Evolutionary conservation across 2,113 vertebrate species (phyloP).

Genomic region (Podarcis muralis): DNA sequence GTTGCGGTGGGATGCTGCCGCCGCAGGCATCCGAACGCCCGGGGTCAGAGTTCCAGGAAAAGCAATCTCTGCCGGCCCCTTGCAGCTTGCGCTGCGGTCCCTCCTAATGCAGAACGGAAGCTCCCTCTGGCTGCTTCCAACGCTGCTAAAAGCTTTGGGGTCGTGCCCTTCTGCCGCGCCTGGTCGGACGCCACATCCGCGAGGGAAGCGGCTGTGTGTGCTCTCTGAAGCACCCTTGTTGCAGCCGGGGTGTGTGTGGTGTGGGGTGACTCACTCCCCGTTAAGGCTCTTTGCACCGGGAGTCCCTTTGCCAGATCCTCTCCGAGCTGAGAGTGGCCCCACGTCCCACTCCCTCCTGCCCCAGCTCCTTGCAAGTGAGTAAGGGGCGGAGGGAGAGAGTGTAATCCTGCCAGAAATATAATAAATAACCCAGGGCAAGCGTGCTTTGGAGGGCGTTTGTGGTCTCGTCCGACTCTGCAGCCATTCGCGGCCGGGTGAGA

Average conservation of each 20-base stretch:
- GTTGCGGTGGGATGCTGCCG: neutral
- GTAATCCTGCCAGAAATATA: conserved; percentile 51
- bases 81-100: neutral
- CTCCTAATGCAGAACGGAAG: conserved; percentile 4
- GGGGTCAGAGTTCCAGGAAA: neutral
- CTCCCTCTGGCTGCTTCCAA: neutral
- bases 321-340: conserved; percentile 23
- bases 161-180: neutral
- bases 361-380: neutral
- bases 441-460: conserved; percentile 59
- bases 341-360: neutral
- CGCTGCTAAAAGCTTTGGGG: conserved; percentile 8
- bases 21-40: neutral
- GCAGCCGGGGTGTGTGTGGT: neutral
- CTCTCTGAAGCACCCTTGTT: neutral
- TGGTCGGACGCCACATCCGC: neutral
- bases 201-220: neutral
- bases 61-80: neutral
- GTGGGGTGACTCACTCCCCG: neutral
- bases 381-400: conserved; percentile 47
- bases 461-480: conserved; percentile 28
- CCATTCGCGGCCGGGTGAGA: neutral
- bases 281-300: conserved; percentile 36
- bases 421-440: conserved; percentile 60
- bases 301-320: conserved; percentile 40